A percentile compares a stretch with the other conserved stretches of the same genome.
Conservation (phyloP, 2,797 vertebrate genomes). For the Melanotaenia parkinsoni region DNA sequence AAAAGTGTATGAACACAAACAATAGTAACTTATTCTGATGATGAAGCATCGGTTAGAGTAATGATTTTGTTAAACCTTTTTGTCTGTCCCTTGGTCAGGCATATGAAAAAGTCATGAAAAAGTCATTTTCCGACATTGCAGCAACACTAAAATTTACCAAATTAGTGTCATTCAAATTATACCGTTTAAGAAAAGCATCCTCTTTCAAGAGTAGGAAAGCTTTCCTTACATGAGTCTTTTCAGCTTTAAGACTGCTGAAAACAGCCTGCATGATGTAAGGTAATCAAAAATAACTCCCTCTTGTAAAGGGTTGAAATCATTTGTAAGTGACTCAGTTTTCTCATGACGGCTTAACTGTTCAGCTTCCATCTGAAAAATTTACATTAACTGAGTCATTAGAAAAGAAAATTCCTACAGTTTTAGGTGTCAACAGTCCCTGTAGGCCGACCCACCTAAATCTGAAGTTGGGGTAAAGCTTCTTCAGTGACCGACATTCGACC, state of each 20-base stretch:
- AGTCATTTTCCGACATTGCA: background rate
- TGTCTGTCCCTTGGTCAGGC: background rate
- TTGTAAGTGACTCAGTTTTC: background rate
- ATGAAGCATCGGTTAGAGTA: background rate
- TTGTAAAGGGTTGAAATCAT: background rate
- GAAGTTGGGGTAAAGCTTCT: background rate
- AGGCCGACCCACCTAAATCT: conserved; percentile 5
- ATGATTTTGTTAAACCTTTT: background rate
- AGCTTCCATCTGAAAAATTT: background rate
- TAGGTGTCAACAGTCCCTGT: background rate
- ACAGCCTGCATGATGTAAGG: background rate
- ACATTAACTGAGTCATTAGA: background rate
- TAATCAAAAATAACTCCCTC: background rate
- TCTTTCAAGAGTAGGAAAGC: background rate
- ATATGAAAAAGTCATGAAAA: background rate
- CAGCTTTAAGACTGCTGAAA: background rate
- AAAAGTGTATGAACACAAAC: background rate
- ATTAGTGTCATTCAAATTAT: background rate
- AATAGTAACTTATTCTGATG: background rate
- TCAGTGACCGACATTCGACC: conserved; percentile 26
- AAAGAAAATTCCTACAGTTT: background rate
- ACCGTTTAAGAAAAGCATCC: background rate
- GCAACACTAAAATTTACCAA: background rate
- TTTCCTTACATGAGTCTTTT: background rate
- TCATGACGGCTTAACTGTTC: background rate